Conservation (phyloP, 2,113 vertebrate genomes). For the Seriola aureovittata region DNA sequence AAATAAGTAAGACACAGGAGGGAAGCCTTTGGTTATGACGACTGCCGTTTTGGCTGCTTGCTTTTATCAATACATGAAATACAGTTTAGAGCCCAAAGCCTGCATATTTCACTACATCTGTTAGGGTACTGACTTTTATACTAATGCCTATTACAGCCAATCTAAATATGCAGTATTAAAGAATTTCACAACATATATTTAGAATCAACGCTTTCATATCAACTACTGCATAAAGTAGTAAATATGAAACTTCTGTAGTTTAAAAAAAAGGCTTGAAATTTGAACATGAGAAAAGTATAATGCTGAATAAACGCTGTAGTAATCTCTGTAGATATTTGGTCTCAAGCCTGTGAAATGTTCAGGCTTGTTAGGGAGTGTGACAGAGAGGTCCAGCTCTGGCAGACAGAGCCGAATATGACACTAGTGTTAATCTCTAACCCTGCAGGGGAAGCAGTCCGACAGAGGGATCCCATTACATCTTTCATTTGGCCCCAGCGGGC, state of each 20-base stretch:
- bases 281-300: background rate
- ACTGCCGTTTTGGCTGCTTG: constrained; percentile 25
- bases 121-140: background rate
- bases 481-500: constrained; percentile 88
- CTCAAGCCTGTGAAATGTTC: constrained; percentile 39
- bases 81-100: background rate
- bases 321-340: constrained; percentile 21
- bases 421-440: constrained; percentile 93
- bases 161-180: background rate
- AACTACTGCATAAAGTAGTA: background rate
- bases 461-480: constrained; percentile 93
- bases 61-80: constrained; percentile 25
- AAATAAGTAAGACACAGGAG: constrained; percentile 62
- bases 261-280: background rate
- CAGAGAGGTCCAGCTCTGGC: constrained; percentile 85
- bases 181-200: background rate
- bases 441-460: constrained; percentile 89
- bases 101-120: constrained; percentile 10
- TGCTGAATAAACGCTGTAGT: background rate
- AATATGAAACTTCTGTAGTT: background rate
- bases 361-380: constrained; percentile 65
- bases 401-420: constrained; percentile 90
- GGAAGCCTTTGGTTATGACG: constrained; percentile 33
- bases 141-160: background rate
- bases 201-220: background rate